A percentile compares a stretch with the other conserved stretches of the same genome.
phyloP scores from a whole-genome alignment of 2,888 invertebrate species.

The Chromoteleia sp. region DNA sequence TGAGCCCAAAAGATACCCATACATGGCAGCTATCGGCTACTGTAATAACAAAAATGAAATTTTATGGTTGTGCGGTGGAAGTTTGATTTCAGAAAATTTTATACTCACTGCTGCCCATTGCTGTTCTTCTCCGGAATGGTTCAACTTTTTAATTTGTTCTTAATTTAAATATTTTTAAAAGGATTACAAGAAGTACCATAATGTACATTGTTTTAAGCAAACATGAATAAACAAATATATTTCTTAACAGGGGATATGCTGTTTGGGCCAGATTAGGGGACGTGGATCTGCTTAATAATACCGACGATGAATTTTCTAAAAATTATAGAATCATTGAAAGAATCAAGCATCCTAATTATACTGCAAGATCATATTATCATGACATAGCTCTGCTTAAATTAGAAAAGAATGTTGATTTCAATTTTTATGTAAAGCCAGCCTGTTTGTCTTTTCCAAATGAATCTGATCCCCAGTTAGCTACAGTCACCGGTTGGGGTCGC shows the following conservation, averaged over 20 bases:
- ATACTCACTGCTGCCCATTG: not conserved
- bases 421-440: constrained; percentile 73
- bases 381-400: constrained; percentile 86
- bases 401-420: constrained; percentile 80
- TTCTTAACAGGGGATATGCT: constrained; percentile 83
- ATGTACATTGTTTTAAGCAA: no score
- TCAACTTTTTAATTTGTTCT: no score
- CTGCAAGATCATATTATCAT: constrained; percentile 83
- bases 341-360: constrained; percentile 84
- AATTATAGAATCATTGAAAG: constrained; percentile 78
- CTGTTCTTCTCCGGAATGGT: not conserved
- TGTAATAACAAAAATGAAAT: not conserved
- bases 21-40: constrained; percentile 1
- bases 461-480: constrained; percentile 80
- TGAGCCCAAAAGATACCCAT: not conserved
- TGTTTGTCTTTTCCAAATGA: not conserved
- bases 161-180: no score
- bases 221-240: no score
- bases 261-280: constrained; percentile 85
- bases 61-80: not conserved
- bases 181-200: no score
- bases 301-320: constrained; percentile 82
- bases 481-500: constrained; percentile 85
- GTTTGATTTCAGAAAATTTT: not conserved
- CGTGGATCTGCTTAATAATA: constrained; percentile 79